Base-by-base conservation (phyloP, 2,797 vertebrate species). In the Crenuchus spilurus region DNA sequence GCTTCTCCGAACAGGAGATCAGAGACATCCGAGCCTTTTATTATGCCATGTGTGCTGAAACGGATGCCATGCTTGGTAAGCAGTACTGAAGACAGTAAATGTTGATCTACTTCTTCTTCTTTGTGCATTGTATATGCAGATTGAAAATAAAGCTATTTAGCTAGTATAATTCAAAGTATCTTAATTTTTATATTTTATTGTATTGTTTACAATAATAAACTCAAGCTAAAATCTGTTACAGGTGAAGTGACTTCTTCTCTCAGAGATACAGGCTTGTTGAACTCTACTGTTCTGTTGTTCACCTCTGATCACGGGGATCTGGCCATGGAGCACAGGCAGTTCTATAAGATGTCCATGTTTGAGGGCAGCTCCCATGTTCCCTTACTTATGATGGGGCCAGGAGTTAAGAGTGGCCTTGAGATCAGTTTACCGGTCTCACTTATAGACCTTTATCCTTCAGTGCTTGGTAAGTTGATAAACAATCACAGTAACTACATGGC, bases 281-380 rank as follows among this genome's bases (percentile, higher is more conserved):
- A 90, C 79, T 93, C 87, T 77, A 97, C 97, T 0, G 22, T 95
- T 0, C n/a, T 99, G 33, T 86, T 98, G 35, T 99, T 97, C 49
- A 96, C 94, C 0, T 93, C 96, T 1, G 98, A 99, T 86, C 98
- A 99, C 0, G 97, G 97, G 16, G 98, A 99, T 62, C 86, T 99
- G 41, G 97, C 97, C 42, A 98, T 99, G 97, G 97, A 99, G 46
- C 98, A 99, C 86, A 92, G 94, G 20, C 97, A 99, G 88, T 99
- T 97, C 88, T 99, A 98, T 79, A 99, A 99, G 90, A 99, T 99
- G 98, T 99, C 97, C 48, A 98, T 99, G 98, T 98, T 96, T 72
- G 96, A 99, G 87, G 97, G 95, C 75, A 99, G 98, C 57, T 93
- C 94, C n/a, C 98, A 96, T 22, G 80, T 99, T 74, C 96, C 98